A percentile compares a stretch with the other conserved stretches of the same genome.
Conservation (phyloP, 2,113 vertebrate species). For the Cavia porcellus region DNA sequence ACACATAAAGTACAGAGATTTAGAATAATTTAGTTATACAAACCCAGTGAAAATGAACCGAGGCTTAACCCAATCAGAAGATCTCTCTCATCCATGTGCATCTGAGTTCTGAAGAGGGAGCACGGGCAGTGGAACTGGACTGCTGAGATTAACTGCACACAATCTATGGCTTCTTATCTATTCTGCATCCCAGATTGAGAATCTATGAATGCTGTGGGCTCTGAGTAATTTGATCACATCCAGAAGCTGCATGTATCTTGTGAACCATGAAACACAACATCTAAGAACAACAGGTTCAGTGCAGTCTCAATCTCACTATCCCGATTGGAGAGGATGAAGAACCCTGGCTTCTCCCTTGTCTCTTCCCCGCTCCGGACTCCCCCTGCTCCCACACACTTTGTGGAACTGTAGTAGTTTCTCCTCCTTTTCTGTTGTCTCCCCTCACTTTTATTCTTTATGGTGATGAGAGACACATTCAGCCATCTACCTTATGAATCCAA, state of each 20-base stretch:
- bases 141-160: background rate
- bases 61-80: background rate
- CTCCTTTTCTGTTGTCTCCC: background rate
- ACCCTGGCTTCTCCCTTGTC: background rate
- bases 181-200: background rate
- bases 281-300: background rate
- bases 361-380: too few relatives aligned
- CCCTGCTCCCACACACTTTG: background rate
- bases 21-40: conserved; percentile 25
- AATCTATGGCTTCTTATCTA: background rate
- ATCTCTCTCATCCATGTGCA: background rate
- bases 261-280: background rate
- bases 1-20: background rate
- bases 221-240: background rate
- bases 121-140: too few relatives aligned
- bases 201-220: background rate
- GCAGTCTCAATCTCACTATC: background rate
- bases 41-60: background rate
- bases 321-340: background rate
- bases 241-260: background rate
- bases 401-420: background rate
- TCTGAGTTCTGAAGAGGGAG: background rate
- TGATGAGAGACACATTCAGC: background rate
- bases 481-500: background rate
- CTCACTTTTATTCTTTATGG: background rate